Evolutionary conservation across 1,140 invertebrate species (phyloP), one percentile per base, ranked within the genome.

Genomic region (Lethrus apterus): DNA sequence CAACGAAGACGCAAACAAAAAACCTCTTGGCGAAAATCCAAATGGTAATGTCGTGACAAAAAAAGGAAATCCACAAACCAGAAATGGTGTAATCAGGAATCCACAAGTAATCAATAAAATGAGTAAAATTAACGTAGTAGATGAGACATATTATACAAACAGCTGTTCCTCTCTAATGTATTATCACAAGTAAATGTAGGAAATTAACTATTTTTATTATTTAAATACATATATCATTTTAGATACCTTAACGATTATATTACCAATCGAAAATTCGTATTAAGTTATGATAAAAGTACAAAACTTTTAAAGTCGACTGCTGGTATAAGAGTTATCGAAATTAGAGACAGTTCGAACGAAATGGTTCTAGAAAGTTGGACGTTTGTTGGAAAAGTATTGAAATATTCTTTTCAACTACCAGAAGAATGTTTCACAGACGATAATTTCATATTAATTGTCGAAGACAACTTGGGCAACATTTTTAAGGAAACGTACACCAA

Each of bases 271-370:
- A 10, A 15, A 17, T 42, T 23, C 11, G 68, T 68, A 3, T 70
- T 76, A 29, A 72, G 70, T 62, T 74, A 71, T 57, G 72, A 76
- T 35, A 15, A 50, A 64, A 67, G 59, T 65, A 72, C 52, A 71
- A 77, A 74, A 67, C 66, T 76, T 63, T 70, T 84, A 17, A 75
- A 72, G 53, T 80, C 80, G 3, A 72, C 71, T 17, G 68, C 67
- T 54, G 82, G 82, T n/a, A 70, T 86, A 33, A 68, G 78, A 51
- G 74, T 85, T 26, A 72, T 85, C 21, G 82, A 86, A 70, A 69
- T 86, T 29, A 68, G 83, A 51, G 74, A 75, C 48, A 72, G 75
- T 29, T 69, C 74, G 19, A 75, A 75, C 47, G 74, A 76, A 30
- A 67, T 74, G 64, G 78, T 83, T 18, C 65, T 80, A 48, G 70